A percentile compares a stretch with the other conserved stretches of the same genome.
These are phyloP conservation scores for Agelastica alni DNA, from an alignment of 2,888 invertebrate species.

Conservation along the genomic window DNA sequence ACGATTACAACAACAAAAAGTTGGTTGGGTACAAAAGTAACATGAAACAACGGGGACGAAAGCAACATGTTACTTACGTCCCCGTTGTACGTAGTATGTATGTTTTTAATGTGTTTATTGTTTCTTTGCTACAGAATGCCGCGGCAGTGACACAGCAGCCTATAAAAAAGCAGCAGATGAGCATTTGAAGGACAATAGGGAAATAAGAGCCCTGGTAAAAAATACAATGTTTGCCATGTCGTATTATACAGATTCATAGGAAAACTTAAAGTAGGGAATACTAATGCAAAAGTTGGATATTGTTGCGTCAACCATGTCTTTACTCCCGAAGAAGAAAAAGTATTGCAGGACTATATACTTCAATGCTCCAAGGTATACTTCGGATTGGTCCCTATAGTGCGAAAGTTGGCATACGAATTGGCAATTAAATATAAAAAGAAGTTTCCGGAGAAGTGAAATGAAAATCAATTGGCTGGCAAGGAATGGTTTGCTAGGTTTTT, in stretches of 20 bases:
- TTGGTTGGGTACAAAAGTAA: too few species aligned
- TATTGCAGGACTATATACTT: neutral
- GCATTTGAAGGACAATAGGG: neutral
- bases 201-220: too few species aligned
- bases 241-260: neutral
- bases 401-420: conserved; percentile 7
- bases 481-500: conserved; percentile 1
- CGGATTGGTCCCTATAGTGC: neutral
- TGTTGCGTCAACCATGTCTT: too few species aligned
- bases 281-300: too few species aligned
- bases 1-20: too few species aligned
- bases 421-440: conserved; percentile 1
- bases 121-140: neutral
- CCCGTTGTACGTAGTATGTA: too few species aligned
- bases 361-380: conserved; percentile 1
- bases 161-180: neutral
- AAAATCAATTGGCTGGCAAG: neutral
- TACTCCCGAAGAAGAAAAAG: too few species aligned
- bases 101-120: neutral
- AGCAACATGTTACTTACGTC: too few species aligned
- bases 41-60: too few species aligned
- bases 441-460: conserved; percentile 2
- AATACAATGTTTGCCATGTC: neutral
- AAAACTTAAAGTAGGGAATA: too few species aligned
- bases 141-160: neutral